Base-by-base conservation (phyloP, 2,888 invertebrate genomes). In the Doris montereyensis region DNA sequence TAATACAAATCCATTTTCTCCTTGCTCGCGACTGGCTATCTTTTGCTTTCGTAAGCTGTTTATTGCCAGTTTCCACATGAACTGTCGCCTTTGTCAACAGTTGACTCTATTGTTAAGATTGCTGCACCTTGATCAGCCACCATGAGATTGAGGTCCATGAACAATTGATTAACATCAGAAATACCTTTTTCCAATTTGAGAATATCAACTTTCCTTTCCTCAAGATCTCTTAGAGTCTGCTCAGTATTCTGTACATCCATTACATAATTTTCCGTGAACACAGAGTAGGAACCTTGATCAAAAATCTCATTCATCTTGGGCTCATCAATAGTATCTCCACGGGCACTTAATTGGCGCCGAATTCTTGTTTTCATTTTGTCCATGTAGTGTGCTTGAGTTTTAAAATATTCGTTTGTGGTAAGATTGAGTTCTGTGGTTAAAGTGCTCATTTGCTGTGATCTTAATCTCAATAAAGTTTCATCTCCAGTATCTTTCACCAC, bases 61-160 rank as follows among this genome's bases (percentile, higher is more conserved):
- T 76, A 5, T 81, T 85, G 0, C 86, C 88, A 8, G 67, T 57
- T 75, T 83, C 83, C 1, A 88, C 86, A 76, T 84, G 80, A 4
- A 62, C 79, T 1, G 77, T 75, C 4, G 88, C 85, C n/a, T 1
- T 83, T 71, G 10, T 83, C 81, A 5, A 88, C 81, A 58, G 85
- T 83, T 35, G 78, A 76, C 75, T 88, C 87, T 65, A 88, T 87
- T n/a, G 81, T 86, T 73, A 85, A 84, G 72, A 88, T 76, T 41
- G 81, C 85, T 80, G 88, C 87, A n/a, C 88, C 87, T 81, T 88
- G 88, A 57, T 83, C 84, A 41, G 84, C 79, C 24, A 88, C 85
- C 41, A 88, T 67, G 17, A 84, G 81, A 81, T 86, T 86, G 67
- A 88, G 83, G 34, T 87, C 88, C 62, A 85, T 86, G 76, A 88